These are phyloP conservation scores for Aricia artaxerxes DNA, from an alignment of 2,888 invertebrate species.

Conservation along the genomic window DNA sequence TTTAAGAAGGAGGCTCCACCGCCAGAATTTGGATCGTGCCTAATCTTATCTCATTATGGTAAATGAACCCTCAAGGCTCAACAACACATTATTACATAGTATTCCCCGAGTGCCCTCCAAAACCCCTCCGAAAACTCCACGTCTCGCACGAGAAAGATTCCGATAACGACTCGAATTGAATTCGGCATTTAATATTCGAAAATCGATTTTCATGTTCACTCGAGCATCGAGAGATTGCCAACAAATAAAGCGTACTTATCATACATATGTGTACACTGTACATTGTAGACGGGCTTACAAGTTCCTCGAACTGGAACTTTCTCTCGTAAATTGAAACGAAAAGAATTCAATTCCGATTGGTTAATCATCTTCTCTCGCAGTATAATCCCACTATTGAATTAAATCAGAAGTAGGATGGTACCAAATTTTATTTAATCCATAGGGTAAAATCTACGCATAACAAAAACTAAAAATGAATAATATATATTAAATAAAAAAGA, in stretches of 20 bases:
- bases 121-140: constrained; percentile 13
- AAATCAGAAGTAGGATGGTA: background rate
- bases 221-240: constrained; percentile 26
- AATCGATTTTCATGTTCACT: constrained; percentile 26
- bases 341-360: background rate
- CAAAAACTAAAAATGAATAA: too few species aligned
- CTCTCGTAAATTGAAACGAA: background rate
- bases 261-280: constrained; percentile 6
- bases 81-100: constrained; percentile 9
- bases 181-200: constrained; percentile 12
- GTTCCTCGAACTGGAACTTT: background rate
- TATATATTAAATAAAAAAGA: too few species aligned
- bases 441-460: too few species aligned
- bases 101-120: constrained; percentile 12
- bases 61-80: background rate
- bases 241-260: constrained; percentile 22
- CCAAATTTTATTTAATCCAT: too few species aligned
- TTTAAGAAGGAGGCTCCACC: background rate
- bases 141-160: constrained; percentile 21
- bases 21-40: constrained; percentile 1
- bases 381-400: background rate
- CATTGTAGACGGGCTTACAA: constrained; percentile 2
- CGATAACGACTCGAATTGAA: constrained; percentile 29
- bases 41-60: constrained; percentile 13
- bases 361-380: background rate